These are phyloP conservation scores for Rhabdomys pumilio DNA, from an alignment of 2,797 vertebrate genomes.

Conservation along the genomic window DNA sequence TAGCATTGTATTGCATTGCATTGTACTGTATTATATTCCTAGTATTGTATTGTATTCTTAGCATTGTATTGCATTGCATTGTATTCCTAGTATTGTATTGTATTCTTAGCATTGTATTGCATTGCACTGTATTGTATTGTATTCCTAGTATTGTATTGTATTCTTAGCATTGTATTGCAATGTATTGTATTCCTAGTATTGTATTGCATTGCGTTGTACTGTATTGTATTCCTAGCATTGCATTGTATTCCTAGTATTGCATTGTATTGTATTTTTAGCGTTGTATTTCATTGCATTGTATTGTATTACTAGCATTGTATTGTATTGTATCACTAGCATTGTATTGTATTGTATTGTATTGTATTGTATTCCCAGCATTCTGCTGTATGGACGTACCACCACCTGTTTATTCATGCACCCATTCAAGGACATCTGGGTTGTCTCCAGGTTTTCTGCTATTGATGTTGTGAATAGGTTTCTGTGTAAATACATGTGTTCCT, in stretches of 20 bases:
- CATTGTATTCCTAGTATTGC: neutral
- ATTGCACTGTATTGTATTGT: neutral
- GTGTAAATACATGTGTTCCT: conserved; percentile 3
- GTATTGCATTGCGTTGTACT: neutral
- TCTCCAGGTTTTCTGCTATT: conserved; percentile 23
- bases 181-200: neutral
- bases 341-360: too few relatives aligned
- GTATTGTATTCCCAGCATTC: neutral
- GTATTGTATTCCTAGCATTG: neutral
- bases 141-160: too few relatives aligned
- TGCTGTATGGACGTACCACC: neutral
- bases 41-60: too few relatives aligned
- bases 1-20: too few relatives aligned
- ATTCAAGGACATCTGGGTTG: neutral
- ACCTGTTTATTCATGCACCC: neutral
- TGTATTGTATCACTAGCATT: neutral
- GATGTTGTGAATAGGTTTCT: conserved; percentile 17
- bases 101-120: neutral
- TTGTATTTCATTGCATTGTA: neutral
- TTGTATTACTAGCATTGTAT: neutral
- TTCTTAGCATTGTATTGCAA: too few relatives aligned
- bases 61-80: too few relatives aligned
- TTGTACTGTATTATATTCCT: too few relatives aligned
- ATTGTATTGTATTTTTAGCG: neutral
- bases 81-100: neutral